These are phyloP conservation scores for Muntiacus muntjak DNA, from an alignment of 2,113 vertebrate genomes.

Conservation along the genomic window DNA sequence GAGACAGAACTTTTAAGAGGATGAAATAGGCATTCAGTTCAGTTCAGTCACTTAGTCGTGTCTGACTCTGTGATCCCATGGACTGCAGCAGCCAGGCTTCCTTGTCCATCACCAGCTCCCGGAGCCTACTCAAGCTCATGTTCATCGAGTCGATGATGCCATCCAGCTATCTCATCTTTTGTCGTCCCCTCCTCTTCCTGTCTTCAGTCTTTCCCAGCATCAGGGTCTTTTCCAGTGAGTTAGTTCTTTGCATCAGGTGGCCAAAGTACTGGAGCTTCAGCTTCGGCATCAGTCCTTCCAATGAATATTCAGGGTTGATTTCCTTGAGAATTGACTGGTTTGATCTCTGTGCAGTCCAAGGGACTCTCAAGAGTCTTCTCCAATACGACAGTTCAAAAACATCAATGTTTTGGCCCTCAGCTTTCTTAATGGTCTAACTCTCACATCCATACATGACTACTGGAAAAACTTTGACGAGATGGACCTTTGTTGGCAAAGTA, in stretches of 20 bases:
- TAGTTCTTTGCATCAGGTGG: neutral
- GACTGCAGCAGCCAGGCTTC: neutral
- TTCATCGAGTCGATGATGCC: neutral
- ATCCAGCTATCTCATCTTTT: neutral
- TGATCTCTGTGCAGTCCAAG: neutral
- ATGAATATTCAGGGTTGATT: neutral
- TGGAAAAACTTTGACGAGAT: neutral
- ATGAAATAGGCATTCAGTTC: neutral
- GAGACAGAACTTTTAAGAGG: neutral
- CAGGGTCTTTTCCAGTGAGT: neutral
- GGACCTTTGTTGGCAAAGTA: neutral
- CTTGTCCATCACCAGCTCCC: neutral
- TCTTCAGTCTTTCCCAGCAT: neutral
- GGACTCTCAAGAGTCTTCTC: neutral
- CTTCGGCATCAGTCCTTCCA: neutral
- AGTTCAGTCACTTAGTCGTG: neutral
- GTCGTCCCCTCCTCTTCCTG: neutral
- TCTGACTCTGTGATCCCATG: neutral
- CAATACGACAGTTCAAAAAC: neutral
- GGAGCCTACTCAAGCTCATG: neutral
- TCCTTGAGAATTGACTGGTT: neutral
- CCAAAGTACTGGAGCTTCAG: neutral
- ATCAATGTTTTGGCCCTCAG: fast-evolving
- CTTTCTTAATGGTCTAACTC: neutral
- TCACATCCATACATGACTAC: neutral